Percentiles rank a stretch among this genome's conserved stretches.
Conservation (phyloP, 2,797 vertebrate genomes). For the Miichthys miiuy region DNA sequence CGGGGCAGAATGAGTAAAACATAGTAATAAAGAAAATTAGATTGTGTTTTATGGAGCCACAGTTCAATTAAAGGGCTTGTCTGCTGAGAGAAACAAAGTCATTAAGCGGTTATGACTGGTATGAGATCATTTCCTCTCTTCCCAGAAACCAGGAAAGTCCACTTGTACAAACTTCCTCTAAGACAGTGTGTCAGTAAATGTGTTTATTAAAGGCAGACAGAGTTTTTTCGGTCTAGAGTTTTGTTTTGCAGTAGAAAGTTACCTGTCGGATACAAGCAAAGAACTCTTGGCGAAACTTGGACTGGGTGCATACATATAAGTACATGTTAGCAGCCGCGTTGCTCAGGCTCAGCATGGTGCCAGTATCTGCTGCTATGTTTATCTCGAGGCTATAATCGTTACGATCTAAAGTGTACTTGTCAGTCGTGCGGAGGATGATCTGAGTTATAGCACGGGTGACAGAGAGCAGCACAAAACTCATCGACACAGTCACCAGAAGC, state of each 20-base stretch:
- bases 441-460: conserved; percentile 73
- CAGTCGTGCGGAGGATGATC: conserved; percentile 71
- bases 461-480: conserved; percentile 75
- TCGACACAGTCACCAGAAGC: conserved; percentile 76
- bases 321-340: conserved; percentile 78
- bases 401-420: conserved; percentile 60
- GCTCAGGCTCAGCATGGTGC: conserved; percentile 79
- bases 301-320: conserved; percentile 79
- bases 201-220: not conserved
- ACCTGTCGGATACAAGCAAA: conserved; percentile 52
- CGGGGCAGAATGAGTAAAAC: conserved; percentile 7
- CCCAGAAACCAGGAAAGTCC: not conserved
- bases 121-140: conserved; percentile 23
- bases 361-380: conserved; percentile 75
- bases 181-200: not conserved
- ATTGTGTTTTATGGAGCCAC: conserved; percentile 35
- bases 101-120: conserved; percentile 26
- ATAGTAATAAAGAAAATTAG: conserved; percentile 32
- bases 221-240: not conserved
- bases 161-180: conserved; percentile 2
- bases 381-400: conserved; percentile 71
- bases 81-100: conserved; percentile 17
- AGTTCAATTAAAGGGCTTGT: conserved; percentile 20
- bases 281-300: conserved; percentile 74
- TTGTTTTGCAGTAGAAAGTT: conserved; percentile 46